These are phyloP conservation scores for Ormyrus labotus DNA, from an alignment of 2,888 invertebrate species.

Conservation along the genomic window DNA sequence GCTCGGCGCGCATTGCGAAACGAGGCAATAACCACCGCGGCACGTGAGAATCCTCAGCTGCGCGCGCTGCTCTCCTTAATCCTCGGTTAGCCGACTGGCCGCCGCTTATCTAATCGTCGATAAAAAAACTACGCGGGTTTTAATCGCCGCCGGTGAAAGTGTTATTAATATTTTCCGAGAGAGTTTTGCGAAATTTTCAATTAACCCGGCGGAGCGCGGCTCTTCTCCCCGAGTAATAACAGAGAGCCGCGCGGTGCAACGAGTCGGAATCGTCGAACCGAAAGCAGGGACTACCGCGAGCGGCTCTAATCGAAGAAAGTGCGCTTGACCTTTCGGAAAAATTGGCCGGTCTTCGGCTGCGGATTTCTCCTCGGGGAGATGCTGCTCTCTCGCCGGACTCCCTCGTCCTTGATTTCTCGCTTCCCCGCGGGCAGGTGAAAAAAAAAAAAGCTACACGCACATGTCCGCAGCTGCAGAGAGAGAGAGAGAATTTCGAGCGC, in stretches of 20 bases:
- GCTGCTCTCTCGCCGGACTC: neutral
- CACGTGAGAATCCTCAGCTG: neutral
- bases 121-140: neutral
- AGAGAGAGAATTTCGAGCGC: neutral
- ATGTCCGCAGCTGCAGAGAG: constrained; percentile 17
- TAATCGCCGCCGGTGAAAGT: too few relatives aligned
- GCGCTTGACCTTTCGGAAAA: neutral
- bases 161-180: neutral
- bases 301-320: too few relatives aligned
- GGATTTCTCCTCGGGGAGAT: neutral
- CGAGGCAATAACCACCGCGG: neutral
- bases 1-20: too few relatives aligned
- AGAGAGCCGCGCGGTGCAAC: neutral
- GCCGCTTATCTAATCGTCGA: constrained; percentile 9
- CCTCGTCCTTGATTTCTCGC: constrained; percentile 57
- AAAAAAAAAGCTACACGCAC: constrained; percentile 17
- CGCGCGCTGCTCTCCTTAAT: too few relatives aligned
- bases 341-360: neutral
- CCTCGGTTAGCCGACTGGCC: neutral
- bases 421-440: neutral
- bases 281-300: neutral
- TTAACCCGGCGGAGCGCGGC: neutral
- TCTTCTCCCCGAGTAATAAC: neutral
- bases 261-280: neutral
- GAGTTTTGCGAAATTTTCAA: neutral